Conservation (phyloP, 2,113 vertebrate species). For the Cairina moschata region DNA sequence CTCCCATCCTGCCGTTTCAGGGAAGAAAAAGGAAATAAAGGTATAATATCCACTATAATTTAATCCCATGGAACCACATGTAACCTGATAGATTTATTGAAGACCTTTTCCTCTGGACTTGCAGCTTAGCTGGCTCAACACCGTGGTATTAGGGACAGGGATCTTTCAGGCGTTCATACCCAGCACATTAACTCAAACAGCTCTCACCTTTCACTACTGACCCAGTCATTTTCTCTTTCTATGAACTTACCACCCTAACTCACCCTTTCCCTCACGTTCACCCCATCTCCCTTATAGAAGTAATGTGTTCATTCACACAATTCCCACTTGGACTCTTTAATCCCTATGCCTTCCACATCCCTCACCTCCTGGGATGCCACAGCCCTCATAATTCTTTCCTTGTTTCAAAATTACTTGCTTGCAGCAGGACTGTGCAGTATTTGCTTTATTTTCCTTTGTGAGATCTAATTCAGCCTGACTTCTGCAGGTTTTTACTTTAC, state of each 20-base stretch:
- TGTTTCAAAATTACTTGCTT: neutral
- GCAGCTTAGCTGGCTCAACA: neutral
- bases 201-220: neutral
- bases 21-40: neutral
- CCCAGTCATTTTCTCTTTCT: neutral
- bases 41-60: neutral
- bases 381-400: neutral
- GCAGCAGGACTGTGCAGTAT: neutral
- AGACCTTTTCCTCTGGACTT: neutral
- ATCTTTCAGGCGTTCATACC: neutral
- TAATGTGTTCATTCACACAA: neutral
- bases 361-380: neutral
- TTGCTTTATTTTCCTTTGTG: neutral
- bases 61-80: neutral
- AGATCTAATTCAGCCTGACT: neutral
- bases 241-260: neutral
- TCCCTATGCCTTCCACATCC: neutral
- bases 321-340: neutral
- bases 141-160: neutral
- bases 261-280: neutral
- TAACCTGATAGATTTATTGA: constrained; percentile 40
- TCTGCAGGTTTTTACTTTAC: neutral
- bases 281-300: neutral
- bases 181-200: neutral
- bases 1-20: neutral